Conservation (phyloP, 2,797 vertebrate species). For the Perodicticus potto region DNA sequence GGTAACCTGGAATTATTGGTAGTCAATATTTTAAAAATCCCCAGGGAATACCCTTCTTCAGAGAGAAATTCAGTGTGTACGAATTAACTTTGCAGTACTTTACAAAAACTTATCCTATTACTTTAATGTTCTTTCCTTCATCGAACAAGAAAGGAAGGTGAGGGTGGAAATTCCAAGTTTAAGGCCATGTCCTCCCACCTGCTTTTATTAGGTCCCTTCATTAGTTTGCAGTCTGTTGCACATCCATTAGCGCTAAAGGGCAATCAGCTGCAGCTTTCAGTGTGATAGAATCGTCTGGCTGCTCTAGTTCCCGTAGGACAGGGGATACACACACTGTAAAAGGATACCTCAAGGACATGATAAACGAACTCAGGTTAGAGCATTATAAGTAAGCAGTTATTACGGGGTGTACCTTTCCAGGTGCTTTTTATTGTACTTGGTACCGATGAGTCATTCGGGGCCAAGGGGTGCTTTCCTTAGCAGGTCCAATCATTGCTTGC, state of each 20-base stretch:
- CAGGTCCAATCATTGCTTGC: neutral
- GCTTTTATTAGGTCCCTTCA: neutral
- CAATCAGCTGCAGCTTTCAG: neutral
- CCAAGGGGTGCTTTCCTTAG: neutral
- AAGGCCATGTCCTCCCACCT: neutral
- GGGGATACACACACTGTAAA: neutral
- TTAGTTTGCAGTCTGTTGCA: neutral
- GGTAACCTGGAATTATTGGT: neutral
- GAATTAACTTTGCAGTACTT: neutral
- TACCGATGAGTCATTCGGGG: conserved; percentile 13
- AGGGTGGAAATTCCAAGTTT: neutral
- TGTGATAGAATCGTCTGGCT: neutral
- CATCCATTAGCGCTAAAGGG: neutral
- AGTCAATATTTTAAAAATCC: neutral
- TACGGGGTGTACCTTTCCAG: conserved; percentile 7
- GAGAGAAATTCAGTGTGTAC: neutral
- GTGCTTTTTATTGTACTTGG: neutral
- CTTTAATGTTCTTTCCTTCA: neutral
- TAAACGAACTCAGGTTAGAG: neutral
- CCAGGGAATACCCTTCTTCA: neutral
- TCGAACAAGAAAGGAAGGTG: neutral
- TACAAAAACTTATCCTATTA: neutral
- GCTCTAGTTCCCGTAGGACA: neutral
- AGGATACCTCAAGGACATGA: conserved; percentile 49
- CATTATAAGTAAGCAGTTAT: conserved; percentile 27